These are phyloP conservation scores for Catharus minimus DNA, from an alignment of 2,113 vertebrate genomes.

Conservation along the genomic window DNA sequence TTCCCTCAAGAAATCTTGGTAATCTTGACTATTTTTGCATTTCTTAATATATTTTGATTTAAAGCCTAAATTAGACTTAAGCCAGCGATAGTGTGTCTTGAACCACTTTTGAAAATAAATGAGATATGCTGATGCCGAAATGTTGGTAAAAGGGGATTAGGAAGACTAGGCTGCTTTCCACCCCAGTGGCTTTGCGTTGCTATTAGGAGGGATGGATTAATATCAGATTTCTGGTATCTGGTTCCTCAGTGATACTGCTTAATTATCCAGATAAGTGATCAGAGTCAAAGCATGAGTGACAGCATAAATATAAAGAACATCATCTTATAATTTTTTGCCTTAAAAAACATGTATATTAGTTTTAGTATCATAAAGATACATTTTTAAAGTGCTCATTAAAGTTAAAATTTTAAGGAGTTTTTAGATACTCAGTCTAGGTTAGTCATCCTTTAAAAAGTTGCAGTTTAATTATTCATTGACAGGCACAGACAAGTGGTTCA, in stretches of 20 bases:
- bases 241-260: slow-evolving; percentile 79
- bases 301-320: slow-evolving; percentile 59
- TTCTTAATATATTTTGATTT: slow-evolving; percentile 55
- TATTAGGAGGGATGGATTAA: slow-evolving; percentile 80
- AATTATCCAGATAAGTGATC: slow-evolving; percentile 86
- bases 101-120: slow-evolving; percentile 68
- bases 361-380: slow-evolving; percentile 48
- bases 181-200: slow-evolving; percentile 46
- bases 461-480: slow-evolving; percentile 15
- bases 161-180: slow-evolving; percentile 71
- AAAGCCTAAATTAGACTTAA: slow-evolving; percentile 69
- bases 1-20: slow-evolving; percentile 34
- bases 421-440: slow-evolving; percentile 27
- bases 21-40: slow-evolving; percentile 49
- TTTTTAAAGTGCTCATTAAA: slow-evolving; percentile 60
- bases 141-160: slow-evolving; percentile 71
- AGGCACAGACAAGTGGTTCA: not conserved
- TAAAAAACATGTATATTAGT: slow-evolving; percentile 56
- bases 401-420: slow-evolving; percentile 42
- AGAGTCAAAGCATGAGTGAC: slow-evolving; percentile 71
- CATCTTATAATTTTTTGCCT: not conserved
- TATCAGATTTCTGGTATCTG: slow-evolving; percentile 81
- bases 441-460: not conserved
- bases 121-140: slow-evolving; percentile 60
- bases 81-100: slow-evolving; percentile 30